Evolutionary conservation across 2,113 vertebrate genomes (phyloP).

Genomic region (Brachyhypopomus gauderio): DNA sequence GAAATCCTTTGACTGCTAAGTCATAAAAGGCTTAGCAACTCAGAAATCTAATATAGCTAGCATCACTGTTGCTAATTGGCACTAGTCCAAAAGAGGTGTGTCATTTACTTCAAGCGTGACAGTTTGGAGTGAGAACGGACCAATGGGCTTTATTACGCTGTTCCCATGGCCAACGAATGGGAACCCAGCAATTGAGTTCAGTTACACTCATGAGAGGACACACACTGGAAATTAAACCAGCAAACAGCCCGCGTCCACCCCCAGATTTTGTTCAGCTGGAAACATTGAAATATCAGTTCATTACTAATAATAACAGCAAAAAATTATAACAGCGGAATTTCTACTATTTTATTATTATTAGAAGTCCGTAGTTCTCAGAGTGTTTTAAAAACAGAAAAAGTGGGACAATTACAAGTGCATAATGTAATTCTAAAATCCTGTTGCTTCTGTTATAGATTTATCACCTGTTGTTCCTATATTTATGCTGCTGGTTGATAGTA

Average conservation of each 20-base stretch:
- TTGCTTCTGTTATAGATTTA: background rate
- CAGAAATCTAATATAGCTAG: no score
- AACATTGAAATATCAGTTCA: background rate
- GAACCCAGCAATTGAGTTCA: background rate
- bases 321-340: no score
- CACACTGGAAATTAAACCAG: background rate
- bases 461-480: background rate
- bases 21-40: no score
- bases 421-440: no score
- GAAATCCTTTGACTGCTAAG: no score
- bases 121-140: background rate
- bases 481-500: conserved; percentile 44
- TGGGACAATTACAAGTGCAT: no score
- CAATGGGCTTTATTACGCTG: background rate
- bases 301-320: background rate
- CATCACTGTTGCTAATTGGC: no score
- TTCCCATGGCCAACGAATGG: background rate
- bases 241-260: background rate
- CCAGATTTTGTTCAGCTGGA: background rate
- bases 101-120: background rate
- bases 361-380: no score
- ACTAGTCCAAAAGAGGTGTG: background rate
- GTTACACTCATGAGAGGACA: background rate
- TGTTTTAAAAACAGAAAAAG: no score
- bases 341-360: no score